Evolutionary conservation across 2,888 invertebrate species (phyloP).

Genomic region (Oxystoma pomonae): DNA sequence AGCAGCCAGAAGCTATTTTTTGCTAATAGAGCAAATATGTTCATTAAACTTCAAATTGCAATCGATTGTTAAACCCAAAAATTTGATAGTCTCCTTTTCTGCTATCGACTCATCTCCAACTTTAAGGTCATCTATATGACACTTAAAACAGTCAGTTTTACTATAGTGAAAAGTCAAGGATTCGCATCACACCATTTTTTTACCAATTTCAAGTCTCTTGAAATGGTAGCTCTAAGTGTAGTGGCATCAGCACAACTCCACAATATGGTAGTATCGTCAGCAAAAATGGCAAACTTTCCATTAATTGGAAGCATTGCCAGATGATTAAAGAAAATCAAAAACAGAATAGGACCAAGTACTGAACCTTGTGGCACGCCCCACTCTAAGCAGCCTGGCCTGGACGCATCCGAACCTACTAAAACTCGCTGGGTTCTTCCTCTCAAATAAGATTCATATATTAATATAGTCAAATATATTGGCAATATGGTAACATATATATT

Average conservation of each 20-base stretch:
- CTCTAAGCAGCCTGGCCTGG: neutral
- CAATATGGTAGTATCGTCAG: neutral
- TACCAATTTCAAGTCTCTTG: neutral
- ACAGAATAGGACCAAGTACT: neutral
- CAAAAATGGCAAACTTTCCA: neutral
- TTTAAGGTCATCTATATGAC: neutral
- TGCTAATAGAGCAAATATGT: neutral
- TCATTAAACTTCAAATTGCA: neutral
- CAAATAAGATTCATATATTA: too few relatives aligned
- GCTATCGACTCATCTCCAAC: neutral
- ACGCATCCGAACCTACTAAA: neutral
- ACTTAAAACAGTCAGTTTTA: neutral
- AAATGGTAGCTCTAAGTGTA: neutral
- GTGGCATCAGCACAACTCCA: neutral
- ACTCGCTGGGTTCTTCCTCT: neutral
- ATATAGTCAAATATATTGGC: too few relatives aligned
- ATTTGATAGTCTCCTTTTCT: neutral
- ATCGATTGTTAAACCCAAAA: neutral
- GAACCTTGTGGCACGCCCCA: neutral
- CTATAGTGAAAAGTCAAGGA: neutral
- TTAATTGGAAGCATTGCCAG: neutral
- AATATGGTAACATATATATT: too few relatives aligned
- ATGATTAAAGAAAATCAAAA: neutral
- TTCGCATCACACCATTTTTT: neutral
- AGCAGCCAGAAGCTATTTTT: neutral